Conservation (phyloP, 2,113 vertebrate species). For the Diadophis punctatus region DNA sequence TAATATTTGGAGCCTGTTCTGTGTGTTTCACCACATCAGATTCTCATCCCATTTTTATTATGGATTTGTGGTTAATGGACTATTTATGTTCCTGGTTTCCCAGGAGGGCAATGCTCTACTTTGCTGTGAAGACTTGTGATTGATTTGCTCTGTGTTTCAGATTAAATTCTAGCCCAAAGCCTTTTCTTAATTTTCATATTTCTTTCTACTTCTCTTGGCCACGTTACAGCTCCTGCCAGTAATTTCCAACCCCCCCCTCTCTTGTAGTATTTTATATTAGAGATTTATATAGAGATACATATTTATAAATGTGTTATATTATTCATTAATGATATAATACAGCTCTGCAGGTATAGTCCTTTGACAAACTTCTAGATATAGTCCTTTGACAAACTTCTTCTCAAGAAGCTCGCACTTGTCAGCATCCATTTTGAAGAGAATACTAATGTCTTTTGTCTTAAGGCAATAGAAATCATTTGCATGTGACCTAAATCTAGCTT, state of each 20-base stretch:
- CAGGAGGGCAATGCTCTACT: not conserved
- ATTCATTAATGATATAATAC: accelerated
- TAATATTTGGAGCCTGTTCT: not conserved
- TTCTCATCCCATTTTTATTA: not conserved
- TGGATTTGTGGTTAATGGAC: not conserved
- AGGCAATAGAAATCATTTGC: not conserved
- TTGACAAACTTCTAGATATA: not conserved
- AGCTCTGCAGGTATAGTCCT: not conserved
- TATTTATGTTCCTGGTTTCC: not conserved
- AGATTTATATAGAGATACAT: not conserved
- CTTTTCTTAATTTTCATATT: not conserved
- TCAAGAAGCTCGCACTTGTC: not conserved
- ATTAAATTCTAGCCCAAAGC: not conserved
- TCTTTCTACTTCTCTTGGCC: not conserved
- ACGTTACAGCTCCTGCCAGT: not conserved
- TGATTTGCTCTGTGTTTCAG: not conserved
- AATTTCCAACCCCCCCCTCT: not conserved
- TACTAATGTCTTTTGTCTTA: accelerated
- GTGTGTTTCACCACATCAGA: not conserved
- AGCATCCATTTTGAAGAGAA: accelerated
- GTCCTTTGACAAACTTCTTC: not conserved
- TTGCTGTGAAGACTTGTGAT: not conserved
- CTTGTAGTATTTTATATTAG: not conserved
- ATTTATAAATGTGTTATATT: not conserved
- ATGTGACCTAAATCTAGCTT: not conserved